Evolutionary conservation across 2,797 vertebrate species (phyloP), one percentile per base, ranked within the genome.

Genomic region (Hypotaenidia philippensis): DNA sequence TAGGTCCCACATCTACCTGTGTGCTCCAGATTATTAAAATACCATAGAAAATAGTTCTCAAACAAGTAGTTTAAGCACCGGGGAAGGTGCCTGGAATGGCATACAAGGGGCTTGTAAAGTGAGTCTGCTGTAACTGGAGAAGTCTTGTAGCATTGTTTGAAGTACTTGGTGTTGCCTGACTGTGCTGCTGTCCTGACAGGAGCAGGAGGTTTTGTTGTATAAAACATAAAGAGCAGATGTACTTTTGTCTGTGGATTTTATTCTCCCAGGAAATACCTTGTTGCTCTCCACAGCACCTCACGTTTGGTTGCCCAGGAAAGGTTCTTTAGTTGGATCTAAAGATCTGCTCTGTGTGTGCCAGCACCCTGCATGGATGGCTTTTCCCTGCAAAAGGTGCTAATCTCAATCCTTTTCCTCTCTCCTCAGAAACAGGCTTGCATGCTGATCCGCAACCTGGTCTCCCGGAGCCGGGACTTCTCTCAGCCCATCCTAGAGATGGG

Each of bases 381-480:
- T 81, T 27, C 41, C 61, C 31, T 66, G 0, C 16, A 2, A 4
- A 41, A 57, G 21, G 5, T 2, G 2, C 79, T 88, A 16, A 92
- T 13, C 1, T 2, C 20, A 34, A n/a, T 22, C 36, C 31, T 15
- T 90, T 40, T 6, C 45, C 50, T 50, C 40, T 72, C 40, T 55
- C 40, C 49, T 50, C 97, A 99, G 99, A 99, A 99, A 96, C 99
- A 99, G 95, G 99, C 98, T 4, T 99, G 99, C 91, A 99, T 99
- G 99, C 94, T 99, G 94, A 97, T 99, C 96, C 98, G 99, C 63
- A 99, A 99, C 97, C 97, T 99, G 91, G 99, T 99, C 34, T 94
- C 98, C 16, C 98, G 98, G 25, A 98, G 97, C 79, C 97, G 65
- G 4, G 98, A 96, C 83, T 98, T 98, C 55, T 98, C 95, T 34